These are phyloP conservation scores for Hylaeus volcanicus DNA, from an alignment of 1,140 invertebrate species.

Conservation along the genomic window DNA sequence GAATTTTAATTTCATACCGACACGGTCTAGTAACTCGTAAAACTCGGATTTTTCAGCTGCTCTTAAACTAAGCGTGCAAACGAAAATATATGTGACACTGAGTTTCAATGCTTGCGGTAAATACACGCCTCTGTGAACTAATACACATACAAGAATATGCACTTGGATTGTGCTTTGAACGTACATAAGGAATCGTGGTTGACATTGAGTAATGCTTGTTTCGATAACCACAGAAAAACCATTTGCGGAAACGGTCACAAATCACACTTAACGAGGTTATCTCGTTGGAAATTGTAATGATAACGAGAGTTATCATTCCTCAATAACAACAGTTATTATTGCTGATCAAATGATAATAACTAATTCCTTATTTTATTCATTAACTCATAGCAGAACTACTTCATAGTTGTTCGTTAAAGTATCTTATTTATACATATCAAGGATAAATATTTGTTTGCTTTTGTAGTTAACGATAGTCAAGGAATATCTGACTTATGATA, in stretches of 20 bases:
- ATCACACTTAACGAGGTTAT: neutral
- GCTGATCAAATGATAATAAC: neutral
- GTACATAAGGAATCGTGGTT: neutral
- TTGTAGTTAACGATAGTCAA: too few species aligned
- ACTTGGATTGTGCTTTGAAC: neutral
- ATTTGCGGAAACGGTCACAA: neutral
- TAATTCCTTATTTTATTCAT: neutral
- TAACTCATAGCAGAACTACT: too few species aligned
- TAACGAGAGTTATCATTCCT: too few species aligned
- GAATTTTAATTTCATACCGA: conserved; percentile 32
- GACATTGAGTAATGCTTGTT: conserved; percentile 13
- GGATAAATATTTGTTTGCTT: too few species aligned
- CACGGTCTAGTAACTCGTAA: conserved; percentile 29
- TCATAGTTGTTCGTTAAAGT: too few species aligned
- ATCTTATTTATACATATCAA: too few species aligned
- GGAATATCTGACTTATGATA: too few species aligned
- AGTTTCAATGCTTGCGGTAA: neutral
- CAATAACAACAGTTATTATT: neutral
- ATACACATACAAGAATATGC: neutral
- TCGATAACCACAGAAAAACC: neutral
- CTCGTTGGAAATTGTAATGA: too few species aligned
- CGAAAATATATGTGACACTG: conserved; percentile 28
- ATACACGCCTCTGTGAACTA: neutral
- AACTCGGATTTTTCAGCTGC: conserved; percentile 28
- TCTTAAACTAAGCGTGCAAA: neutral